phyloP scores from a whole-genome alignment of 2,888 invertebrate genomes.

The Sisyra terminalis region DNA sequence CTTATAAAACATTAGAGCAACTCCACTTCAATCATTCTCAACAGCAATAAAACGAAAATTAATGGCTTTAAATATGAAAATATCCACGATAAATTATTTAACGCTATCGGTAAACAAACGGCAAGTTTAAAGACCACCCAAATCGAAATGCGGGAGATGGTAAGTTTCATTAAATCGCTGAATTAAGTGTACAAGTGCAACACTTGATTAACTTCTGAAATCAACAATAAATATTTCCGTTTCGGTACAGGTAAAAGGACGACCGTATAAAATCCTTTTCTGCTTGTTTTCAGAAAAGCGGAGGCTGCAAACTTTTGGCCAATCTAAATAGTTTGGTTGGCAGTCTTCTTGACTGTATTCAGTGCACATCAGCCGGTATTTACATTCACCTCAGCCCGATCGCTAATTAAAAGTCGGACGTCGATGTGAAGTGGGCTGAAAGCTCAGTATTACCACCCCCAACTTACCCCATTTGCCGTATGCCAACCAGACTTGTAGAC shows the following conservation, averaged over 20 bases:
- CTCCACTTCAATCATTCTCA: too few species aligned
- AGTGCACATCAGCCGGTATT: conserved; percentile 5
- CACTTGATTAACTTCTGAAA: too few species aligned
- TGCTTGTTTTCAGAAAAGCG: background rate
- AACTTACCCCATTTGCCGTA: background rate
- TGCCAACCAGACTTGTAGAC: background rate
- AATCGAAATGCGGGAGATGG: too few species aligned
- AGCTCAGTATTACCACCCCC: background rate
- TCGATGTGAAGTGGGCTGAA: background rate
- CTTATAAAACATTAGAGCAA: background rate
- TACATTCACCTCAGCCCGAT: conserved; percentile 7
- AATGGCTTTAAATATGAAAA: too few species aligned
- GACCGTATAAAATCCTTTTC: background rate
- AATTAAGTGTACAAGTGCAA: too few species aligned
- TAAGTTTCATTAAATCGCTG: too few species aligned
- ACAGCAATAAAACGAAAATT: too few species aligned
- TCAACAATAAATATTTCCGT: too few species aligned
- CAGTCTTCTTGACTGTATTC: conserved; percentile 2
- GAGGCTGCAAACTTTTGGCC: conserved; percentile 1
- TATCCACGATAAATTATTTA: too few species aligned
- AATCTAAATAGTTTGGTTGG: conserved; percentile 1
- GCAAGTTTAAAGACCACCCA: too few species aligned
- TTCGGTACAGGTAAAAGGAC: too few species aligned
- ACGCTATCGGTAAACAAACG: too few species aligned
- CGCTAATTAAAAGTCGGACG: conserved; percentile 9